Evolutionary conservation across 2,797 vertebrate species (phyloP).

Genomic region (Glossophaga mutica): DNA sequence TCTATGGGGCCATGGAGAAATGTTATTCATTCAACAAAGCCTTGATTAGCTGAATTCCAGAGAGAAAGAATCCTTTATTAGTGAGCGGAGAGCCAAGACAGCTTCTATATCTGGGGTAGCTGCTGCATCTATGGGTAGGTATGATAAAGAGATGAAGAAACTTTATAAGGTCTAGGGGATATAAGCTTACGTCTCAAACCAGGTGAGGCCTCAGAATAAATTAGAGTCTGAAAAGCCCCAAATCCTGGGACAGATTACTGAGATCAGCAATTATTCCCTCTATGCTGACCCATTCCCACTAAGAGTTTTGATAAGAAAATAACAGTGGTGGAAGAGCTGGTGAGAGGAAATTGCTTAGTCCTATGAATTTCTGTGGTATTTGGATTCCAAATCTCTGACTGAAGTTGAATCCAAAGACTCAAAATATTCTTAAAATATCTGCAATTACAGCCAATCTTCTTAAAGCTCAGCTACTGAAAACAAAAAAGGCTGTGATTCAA

Average conservation of each 20-base stretch:
- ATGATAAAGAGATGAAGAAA: not conserved
- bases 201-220: not conserved
- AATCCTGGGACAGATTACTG: not conserved
- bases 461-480: not conserved
- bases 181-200: not conserved
- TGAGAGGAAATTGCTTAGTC: not conserved
- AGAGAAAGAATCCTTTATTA: not conserved
- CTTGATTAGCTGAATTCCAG: not conserved
- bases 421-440: conserved; percentile 15
- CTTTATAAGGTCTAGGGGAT: not conserved
- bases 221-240: not conserved
- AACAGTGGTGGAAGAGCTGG: not conserved
- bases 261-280: not conserved
- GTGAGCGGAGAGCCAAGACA: not conserved
- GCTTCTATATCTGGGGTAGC: not conserved
- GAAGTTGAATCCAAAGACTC: conserved; percentile 7
- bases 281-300: too few relatives aligned
- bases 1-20: not conserved
- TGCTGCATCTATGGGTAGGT: not conserved
- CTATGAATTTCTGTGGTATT: conserved; percentile 16
- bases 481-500: not conserved
- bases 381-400: not conserved
- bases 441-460: not conserved
- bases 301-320: not conserved
- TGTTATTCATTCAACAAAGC: not conserved